phyloP scores from a whole-genome alignment of 1,140 invertebrate genomes.

The Heliconius melpomene region DNA sequence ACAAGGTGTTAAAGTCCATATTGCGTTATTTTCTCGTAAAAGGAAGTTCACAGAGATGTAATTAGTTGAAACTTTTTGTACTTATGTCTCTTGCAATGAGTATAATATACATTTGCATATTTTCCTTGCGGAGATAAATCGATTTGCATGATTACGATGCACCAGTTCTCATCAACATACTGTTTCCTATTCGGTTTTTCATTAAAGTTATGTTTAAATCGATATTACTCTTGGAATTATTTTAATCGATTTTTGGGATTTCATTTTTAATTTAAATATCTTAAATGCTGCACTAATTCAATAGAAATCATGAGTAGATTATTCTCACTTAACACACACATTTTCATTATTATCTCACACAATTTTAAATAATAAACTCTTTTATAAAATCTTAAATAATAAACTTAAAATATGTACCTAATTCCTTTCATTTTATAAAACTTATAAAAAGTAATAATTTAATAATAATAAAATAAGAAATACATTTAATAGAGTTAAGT shows the following conservation, averaged over 20 bases:
- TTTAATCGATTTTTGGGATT: neutral
- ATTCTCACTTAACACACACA: too few relatives aligned
- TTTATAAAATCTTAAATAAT: too few relatives aligned
- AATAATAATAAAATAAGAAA: neutral
- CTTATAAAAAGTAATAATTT: neutral
- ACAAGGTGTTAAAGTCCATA: neutral
- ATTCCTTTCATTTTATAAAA: too few relatives aligned
- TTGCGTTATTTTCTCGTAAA: neutral
- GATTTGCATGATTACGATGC: slow-evolving; percentile 2
- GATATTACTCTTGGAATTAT: neutral
- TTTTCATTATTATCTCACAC: too few relatives aligned
- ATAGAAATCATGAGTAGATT: neutral
- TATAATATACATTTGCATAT: neutral
- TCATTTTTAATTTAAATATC: neutral
- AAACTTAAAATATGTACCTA: too few relatives aligned
- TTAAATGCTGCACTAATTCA: too few relatives aligned
- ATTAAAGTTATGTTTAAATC: neutral
- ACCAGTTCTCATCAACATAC: neutral
- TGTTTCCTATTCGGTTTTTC: neutral
- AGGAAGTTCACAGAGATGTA: slow-evolving; percentile 7
- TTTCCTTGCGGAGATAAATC: neutral
- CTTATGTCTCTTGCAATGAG: neutral
- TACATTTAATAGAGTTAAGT: neutral
- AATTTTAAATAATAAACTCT: too few relatives aligned
- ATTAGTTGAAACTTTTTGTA: neutral